phyloP scores from a whole-genome alignment of 2,888 invertebrate species.

The Arenicola marina region DNA sequence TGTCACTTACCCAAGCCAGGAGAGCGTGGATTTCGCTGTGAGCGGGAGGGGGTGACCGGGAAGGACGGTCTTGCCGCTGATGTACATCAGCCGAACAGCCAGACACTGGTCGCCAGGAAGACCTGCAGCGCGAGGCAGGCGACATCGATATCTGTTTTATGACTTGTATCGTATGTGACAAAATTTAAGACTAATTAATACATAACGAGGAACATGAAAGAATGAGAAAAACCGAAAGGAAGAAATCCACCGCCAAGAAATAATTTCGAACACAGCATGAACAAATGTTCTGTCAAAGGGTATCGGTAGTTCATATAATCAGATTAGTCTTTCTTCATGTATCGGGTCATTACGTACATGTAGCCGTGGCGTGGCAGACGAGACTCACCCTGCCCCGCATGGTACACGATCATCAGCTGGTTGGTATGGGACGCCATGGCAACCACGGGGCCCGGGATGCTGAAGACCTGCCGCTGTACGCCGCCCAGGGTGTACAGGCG shows the following conservation, averaged over 20 bases:
- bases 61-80: neutral
- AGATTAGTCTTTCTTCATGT: too few relatives aligned
- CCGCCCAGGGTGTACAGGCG: constrained; percentile 86
- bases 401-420: constrained; percentile 71
- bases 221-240: neutral
- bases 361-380: neutral
- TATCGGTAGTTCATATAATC: too few relatives aligned
- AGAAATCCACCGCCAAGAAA: neutral
- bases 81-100: constrained; percentile 44
- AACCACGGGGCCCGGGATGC: constrained; percentile 76
- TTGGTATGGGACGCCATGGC: constrained; percentile 70
- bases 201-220: too few relatives aligned
- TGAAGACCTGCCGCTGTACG: constrained; percentile 79
- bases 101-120: constrained; percentile 60
- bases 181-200: too few relatives aligned
- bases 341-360: neutral
- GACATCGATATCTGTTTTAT: too few relatives aligned
- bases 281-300: too few relatives aligned
- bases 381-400: constrained; percentile 65
- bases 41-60: constrained; percentile 47
- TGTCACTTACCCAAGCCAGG: constrained; percentile 62
- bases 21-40: constrained; percentile 53
- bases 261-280: too few relatives aligned
- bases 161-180: too few relatives aligned
- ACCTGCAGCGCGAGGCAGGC: too few relatives aligned